Evolutionary conservation across 2,888 invertebrate genomes (phyloP), one percentile per base, ranked within the genome.

Genomic region (Rhopalosiphum nymphaeae): DNA sequence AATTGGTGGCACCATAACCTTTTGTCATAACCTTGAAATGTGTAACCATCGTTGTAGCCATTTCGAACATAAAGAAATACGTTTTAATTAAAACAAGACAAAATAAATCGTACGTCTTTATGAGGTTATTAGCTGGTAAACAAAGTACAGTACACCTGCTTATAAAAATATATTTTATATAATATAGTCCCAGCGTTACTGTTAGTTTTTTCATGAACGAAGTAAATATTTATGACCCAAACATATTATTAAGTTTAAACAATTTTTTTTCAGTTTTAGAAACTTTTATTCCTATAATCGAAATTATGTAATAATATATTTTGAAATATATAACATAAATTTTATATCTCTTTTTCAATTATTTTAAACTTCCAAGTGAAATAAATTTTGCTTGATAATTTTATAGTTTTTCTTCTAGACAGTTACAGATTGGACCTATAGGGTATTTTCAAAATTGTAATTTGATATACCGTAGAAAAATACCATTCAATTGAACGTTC

Each of bases 1-100:
- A 94, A 94, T 94, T 93, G 93, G 93, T 29, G 56, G 85, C 49
- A 42, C 56, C n/a, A n/a, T 89, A 57, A 90, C 93, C 93, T 93
- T 93, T 89, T 86, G 78, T 56, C 89, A 89, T 85, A 90, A 46
- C 57, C 90, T 42, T 78, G 67, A 53, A 53, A 56, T 57, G 46
- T 78, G 92, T 53, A 4, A 67, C 61, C n/a, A 5, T 56, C 89
- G 36, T 89, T 25, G 84, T 53, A 84, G 46, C 57, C 42, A 21
- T 87, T 21, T 56, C 42, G 29, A 29, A 36, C 11, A 16, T 44
- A 89, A 84, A 61, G 56, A 61, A 91, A 91, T 57, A n/a, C n/a
- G 11, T 42, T 91, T 91, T 86, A 91, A 61, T 91, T 78, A 44
- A 56, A 42, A 49, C 61, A 91, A 78, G 7, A 21, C 7, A 36